A percentile compares a stretch with the other conserved stretches of the same genome.
Evolutionary conservation across 2,113 vertebrate species (phyloP).

Genomic region (Microtus montanus): DNA sequence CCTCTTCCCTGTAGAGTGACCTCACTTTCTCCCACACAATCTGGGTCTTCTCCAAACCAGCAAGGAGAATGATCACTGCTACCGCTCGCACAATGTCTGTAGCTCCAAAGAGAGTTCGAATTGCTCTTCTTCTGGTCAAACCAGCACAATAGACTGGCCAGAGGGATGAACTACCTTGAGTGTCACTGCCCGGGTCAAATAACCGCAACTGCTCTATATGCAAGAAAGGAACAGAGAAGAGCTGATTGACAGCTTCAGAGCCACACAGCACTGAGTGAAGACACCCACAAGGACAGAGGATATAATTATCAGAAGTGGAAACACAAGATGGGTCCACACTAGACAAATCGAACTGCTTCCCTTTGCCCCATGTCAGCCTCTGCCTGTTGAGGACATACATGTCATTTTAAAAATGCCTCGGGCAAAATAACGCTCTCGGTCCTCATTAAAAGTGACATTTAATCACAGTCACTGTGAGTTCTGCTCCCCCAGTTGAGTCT

Average conservation of each 20-base stretch:
- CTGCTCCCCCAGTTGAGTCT: neutral
- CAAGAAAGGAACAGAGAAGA: neutral
- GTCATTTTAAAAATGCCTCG: neutral
- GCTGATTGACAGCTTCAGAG: neutral
- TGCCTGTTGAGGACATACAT: neutral
- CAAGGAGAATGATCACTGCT: neutral
- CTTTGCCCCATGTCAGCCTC: neutral
- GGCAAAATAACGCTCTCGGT: constrained; percentile 13
- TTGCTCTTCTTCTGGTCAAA: neutral
- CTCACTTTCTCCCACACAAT: constrained; percentile 1
- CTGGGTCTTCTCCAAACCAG: neutral
- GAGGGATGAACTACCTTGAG: neutral
- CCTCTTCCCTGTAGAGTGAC: neutral
- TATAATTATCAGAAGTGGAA: neutral
- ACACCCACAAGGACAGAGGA: neutral
- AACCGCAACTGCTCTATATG: neutral
- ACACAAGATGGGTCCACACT: neutral
- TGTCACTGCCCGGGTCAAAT: neutral
- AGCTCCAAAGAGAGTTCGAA: neutral
- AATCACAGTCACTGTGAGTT: neutral
- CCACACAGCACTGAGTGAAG: neutral
- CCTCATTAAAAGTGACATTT: neutral
- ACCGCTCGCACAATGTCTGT: neutral
- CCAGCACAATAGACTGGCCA: neutral
- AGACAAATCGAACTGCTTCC: neutral